These are phyloP conservation scores for Misgurnus anguillicaudatus DNA, from an alignment of 2,113 vertebrate species.

Conservation along the genomic window DNA sequence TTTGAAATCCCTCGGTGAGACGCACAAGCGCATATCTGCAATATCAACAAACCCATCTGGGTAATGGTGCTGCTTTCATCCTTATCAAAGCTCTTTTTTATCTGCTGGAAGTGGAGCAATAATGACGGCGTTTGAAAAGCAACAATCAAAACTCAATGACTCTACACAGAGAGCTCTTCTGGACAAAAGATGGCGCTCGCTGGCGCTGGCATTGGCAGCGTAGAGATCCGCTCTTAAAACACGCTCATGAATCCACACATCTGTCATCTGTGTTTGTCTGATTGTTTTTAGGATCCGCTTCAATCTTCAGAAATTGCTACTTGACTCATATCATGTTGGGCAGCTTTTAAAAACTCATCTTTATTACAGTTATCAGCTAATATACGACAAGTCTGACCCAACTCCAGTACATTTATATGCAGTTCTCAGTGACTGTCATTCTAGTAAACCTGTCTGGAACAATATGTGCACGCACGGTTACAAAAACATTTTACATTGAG, in stretches of 20 bases:
- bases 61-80: conserved; percentile 62
- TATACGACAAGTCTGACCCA: too few relatives aligned
- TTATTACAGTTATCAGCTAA: too few relatives aligned
- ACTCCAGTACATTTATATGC: too few relatives aligned
- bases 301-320: conserved; percentile 2
- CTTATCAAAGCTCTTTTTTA: conserved; percentile 61
- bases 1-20: conserved; percentile 31
- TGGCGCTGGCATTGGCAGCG: background rate
- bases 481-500: too few relatives aligned
- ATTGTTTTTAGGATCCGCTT: conserved; percentile 6
- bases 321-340: background rate
- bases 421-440: too few relatives aligned
- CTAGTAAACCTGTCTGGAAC: too few relatives aligned
- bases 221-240: conserved; percentile 15
- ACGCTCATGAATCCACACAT: conserved; percentile 28
- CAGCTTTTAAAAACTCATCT: background rate
- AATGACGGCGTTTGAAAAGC: conserved; percentile 63
- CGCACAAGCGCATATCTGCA: conserved; percentile 50
- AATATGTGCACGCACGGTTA: too few relatives aligned
- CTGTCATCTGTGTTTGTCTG: conserved; percentile 35
- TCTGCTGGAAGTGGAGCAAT: conserved; percentile 53
- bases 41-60: conserved; percentile 63
- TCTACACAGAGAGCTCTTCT: conserved; percentile 51
- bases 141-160: conserved; percentile 65
- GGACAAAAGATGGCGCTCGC: conserved; percentile 56